A percentile compares a stretch with the other conserved stretches of the same genome.
Evolutionary conservation across 1,140 invertebrate genomes (phyloP).

Genomic region (Drosophila murphyi): DNA sequence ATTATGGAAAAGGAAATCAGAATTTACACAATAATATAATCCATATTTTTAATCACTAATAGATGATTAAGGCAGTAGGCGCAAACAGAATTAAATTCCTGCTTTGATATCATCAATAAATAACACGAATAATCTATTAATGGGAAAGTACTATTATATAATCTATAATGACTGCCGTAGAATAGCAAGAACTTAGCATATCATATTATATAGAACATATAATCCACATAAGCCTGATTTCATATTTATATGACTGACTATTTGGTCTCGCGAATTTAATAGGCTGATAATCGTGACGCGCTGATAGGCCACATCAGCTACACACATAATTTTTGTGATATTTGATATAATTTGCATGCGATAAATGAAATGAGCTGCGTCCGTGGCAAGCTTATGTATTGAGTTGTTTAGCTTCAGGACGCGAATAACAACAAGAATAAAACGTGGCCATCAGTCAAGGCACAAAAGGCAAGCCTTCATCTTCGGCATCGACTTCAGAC

Average conservation of each 20-base stretch:
- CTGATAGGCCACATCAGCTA: constrained; percentile 48
- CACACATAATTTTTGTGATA: constrained; percentile 71
- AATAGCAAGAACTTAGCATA: too few relatives aligned
- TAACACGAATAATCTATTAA: too few relatives aligned
- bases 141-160: background rate
- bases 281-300: constrained; percentile 49
- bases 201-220: too few relatives aligned
- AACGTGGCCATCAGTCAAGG: constrained; percentile 74
- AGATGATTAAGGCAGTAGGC: too few relatives aligned
- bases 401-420: constrained; percentile 78
- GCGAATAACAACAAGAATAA: constrained; percentile 35
- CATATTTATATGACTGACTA: background rate
- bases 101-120: too few relatives aligned
- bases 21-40: too few relatives aligned
- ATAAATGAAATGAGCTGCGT: constrained; percentile 71
- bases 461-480: constrained; percentile 27
- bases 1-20: too few relatives aligned
- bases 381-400: constrained; percentile 65
- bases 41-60: too few relatives aligned
- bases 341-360: constrained; percentile 71
- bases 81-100: too few relatives aligned
- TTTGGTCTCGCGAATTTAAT: background rate
- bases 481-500: background rate
- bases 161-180: too few relatives aligned
- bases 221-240: too few relatives aligned